Percentiles rank a stretch among this genome's conserved stretches.
Evolutionary conservation across 2,797 vertebrate genomes (phyloP).

Genomic region (Triplophysa yarkandensis): DNA sequence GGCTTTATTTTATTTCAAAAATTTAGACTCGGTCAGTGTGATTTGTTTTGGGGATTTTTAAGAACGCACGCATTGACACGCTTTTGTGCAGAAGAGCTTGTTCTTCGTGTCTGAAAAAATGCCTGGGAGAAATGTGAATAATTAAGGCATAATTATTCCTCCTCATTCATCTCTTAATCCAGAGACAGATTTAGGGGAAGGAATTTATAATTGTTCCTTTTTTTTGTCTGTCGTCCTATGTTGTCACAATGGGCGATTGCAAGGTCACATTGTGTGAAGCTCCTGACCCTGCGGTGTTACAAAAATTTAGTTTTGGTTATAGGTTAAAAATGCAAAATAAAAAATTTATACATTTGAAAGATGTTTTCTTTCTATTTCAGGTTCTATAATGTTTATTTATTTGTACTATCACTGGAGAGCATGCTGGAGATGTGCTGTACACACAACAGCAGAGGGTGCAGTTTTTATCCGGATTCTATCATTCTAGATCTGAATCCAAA

Average conservation of each 20-base stretch:
- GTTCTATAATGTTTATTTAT: conserved; percentile 32
- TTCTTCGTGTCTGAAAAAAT: conserved; percentile 82
- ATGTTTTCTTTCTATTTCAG: conserved; percentile 40
- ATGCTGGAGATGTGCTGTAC: conserved; percentile 1
- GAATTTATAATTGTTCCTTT: conserved; percentile 79
- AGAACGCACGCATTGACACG: conserved; percentile 52
- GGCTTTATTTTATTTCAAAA: conserved; percentile 61
- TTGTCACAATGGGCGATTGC: conserved; percentile 83
- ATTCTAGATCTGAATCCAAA: conserved; percentile 28
- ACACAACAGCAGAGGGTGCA: conserved; percentile 56
- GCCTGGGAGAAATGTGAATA: conserved; percentile 89
- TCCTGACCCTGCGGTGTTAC: conserved; percentile 84
- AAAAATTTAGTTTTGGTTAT: conserved; percentile 81
- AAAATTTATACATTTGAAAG: conserved; percentile 36
- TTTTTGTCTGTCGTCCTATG: conserved; percentile 81
- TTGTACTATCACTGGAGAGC: conserved; percentile 29
- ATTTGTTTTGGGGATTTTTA: conserved; percentile 28
- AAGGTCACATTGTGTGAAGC: conserved; percentile 85
- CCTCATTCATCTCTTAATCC: conserved; percentile 88
- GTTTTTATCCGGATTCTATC: conserved; percentile 20
- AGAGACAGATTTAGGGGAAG: conserved; percentile 83
- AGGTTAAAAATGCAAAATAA: conserved; percentile 55
- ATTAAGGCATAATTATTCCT: conserved; percentile 91
- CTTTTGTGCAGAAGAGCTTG: conserved; percentile 80
- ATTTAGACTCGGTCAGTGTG: conserved; percentile 58